Percentiles rank a stretch among this genome's conserved stretches.
These are phyloP conservation scores for Theristicus caerulescens DNA, from an alignment of 2,113 vertebrate genomes.

Conservation along the genomic window DNA sequence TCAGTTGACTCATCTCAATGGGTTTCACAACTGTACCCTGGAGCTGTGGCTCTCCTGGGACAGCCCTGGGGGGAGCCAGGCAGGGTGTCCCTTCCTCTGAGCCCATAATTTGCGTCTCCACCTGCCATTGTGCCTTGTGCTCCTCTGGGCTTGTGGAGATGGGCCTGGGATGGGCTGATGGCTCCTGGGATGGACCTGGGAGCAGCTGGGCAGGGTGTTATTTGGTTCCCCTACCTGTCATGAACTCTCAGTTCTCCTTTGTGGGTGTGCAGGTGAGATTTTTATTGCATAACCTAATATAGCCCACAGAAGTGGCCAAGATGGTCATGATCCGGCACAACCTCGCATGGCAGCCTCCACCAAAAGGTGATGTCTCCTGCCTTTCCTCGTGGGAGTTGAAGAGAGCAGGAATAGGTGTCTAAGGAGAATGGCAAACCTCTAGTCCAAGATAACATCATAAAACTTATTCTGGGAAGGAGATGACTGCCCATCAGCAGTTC, in stretches of 20 bases:
- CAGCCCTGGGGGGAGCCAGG: background rate
- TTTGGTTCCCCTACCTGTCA: background rate
- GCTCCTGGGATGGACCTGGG: background rate
- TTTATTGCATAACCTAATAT: background rate
- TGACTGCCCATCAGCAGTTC: background rate
- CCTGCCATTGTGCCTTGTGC: background rate
- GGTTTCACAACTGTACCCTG: background rate
- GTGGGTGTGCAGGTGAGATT: background rate
- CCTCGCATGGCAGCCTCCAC: background rate
- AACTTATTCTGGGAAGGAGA: background rate
- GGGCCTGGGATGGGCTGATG: background rate
- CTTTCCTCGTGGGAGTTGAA: background rate
- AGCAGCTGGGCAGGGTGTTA: background rate
- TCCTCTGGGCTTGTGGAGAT: background rate
- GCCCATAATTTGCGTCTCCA: background rate
- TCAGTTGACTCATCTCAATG: background rate
- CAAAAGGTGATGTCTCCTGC: background rate
- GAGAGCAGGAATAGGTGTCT: background rate
- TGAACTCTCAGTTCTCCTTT: background rate
- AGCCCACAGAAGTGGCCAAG: background rate
- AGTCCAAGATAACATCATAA: background rate
- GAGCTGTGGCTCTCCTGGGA: background rate
- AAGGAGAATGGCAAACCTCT: background rate
- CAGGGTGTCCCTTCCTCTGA: background rate
- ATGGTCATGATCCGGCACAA: background rate